phyloP scores from a whole-genome alignment of 2,797 vertebrate species.

The Xenentodon cancila region DNA sequence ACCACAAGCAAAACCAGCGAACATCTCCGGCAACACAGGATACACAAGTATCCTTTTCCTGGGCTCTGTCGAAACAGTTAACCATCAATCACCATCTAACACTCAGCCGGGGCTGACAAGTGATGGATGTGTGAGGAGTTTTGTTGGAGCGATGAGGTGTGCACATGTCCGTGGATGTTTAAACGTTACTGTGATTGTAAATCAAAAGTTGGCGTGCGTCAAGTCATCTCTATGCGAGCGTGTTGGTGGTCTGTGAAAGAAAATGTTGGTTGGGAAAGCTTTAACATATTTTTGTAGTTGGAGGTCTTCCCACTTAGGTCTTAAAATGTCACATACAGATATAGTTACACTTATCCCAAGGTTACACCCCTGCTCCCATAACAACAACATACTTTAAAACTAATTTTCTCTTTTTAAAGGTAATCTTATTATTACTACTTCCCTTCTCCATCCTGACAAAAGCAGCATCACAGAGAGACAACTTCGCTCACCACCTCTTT shows the following conservation, averaged over 20 bases:
- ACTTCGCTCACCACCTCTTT: constrained; percentile 39
- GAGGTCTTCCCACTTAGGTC: too few species aligned
- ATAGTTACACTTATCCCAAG: constrained; percentile 43
- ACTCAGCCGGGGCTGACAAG: constrained; percentile 52
- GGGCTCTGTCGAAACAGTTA: constrained; percentile 35
- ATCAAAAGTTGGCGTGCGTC: constrained; percentile 19
- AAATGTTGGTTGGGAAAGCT: background rate
- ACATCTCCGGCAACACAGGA: constrained; percentile 26
- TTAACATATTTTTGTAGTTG: too few species aligned
- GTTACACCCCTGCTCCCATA: constrained; percentile 31
- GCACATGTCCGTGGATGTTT: constrained; percentile 15
- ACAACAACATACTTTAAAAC: constrained; percentile 26
- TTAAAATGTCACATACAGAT: constrained; percentile 5
- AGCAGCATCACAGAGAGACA: constrained; percentile 6
- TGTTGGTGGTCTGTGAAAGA: constrained; percentile 34
- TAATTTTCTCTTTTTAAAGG: constrained; percentile 6
- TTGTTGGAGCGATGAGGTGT: constrained; percentile 25
- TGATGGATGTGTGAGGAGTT: constrained; percentile 59
- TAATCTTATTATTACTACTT: background rate
- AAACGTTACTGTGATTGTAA: constrained; percentile 28
- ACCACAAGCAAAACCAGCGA: constrained; percentile 39
- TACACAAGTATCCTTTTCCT: constrained; percentile 7
- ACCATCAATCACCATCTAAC: constrained; percentile 64
- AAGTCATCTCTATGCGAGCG: background rate
- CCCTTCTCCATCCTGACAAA: constrained; percentile 25